Evolutionary conservation across 2,797 vertebrate species (phyloP), one percentile per base, ranked within the genome.

Genomic region (Nyctalus aviator): DNA sequence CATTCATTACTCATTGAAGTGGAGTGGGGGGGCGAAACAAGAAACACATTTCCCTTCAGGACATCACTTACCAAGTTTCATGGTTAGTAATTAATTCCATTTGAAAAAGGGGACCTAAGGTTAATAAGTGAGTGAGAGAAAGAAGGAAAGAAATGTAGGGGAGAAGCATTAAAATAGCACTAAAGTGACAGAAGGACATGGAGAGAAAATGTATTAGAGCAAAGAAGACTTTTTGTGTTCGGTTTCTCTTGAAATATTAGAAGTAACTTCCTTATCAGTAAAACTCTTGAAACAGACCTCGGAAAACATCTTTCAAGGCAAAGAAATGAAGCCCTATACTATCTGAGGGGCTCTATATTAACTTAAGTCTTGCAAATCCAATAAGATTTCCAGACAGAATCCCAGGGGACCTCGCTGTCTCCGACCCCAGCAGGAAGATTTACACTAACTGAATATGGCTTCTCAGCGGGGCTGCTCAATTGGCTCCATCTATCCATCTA

Each of bases 1-100:
- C 10, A 72, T 27, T 82, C 84, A 73, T 84, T 85, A 30, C 11
- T 78, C 41, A 73, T 17, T 17, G 66, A 71, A 66, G 17, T 2
- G 0, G 1, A 6, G 37, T n/a, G 37, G 37, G 35, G 35, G 2
- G 1, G 75, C 3, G 4, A 21, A 2, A 14, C 20, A 14, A 57
- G 10, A 14, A 37, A 76, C 12, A 59, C 75, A 55, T 53, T 30
- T 85, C 87, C 96, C 85, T 90, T 90, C 64, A 84, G 37, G n/a
- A n/a, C 53, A 93, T 84, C 3, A 82, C 14, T 97, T 95, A 88
- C 76, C 44, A 96, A 84, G 30, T 62, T 57, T 96, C 88, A 62
- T 23, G 77, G 57, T 97, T 94, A 89, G 53, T 97, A 95, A 96
- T 96, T 95, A 97, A 97, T 96, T 93, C 94, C 88, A 96, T 79